Percentiles rank a stretch among this genome's conserved stretches.
These are phyloP conservation scores for Dasypogon diadema DNA, from an alignment of 2,888 invertebrate genomes.

Conservation along the genomic window DNA sequence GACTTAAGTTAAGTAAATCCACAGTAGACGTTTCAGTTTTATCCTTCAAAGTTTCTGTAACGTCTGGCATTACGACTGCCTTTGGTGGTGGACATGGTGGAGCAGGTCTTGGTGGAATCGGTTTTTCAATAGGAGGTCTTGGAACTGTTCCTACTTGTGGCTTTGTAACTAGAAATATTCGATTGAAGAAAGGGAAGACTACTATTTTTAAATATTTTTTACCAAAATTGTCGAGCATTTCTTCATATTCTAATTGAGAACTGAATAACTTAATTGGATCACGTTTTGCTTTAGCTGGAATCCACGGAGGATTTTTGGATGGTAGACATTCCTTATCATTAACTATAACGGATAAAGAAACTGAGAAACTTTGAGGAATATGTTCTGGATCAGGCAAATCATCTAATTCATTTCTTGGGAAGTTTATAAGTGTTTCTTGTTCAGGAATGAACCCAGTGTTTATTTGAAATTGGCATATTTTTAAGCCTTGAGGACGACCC, in stretches of 20 bases:
- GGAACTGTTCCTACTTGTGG: conserved; percentile 61
- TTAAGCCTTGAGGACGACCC: conserved; percentile 84
- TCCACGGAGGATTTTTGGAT: conserved; percentile 80
- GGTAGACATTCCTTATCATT: conserved; percentile 78
- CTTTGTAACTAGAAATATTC: conserved; percentile 67
- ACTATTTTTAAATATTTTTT: conserved; percentile 58
- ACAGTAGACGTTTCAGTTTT: conserved; percentile 61
- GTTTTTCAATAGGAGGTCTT: conserved; percentile 58
- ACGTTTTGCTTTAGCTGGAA: conserved; percentile 75
- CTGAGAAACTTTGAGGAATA: conserved; percentile 78
- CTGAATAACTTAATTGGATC: conserved; percentile 75
- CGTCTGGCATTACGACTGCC: conserved; percentile 62
- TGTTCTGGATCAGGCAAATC: conserved; percentile 81
- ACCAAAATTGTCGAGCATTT: conserved; percentile 88
- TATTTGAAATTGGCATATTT: conserved; percentile 88
- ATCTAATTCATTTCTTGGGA: conserved; percentile 82
- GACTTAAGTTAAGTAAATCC: conserved; percentile 73
- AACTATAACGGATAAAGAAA: conserved; percentile 78
- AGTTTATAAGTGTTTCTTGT: conserved; percentile 81
- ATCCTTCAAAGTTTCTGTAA: conserved; percentile 63
- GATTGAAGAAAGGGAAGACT: conserved; percentile 29
- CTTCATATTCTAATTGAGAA: conserved; percentile 83
- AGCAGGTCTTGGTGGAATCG: conserved; percentile 55
- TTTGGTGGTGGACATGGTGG: conserved; percentile 66
- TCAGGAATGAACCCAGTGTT: conserved; percentile 88